Conservation (phyloP, 2,888 invertebrate genomes). For the Nephrotoma guestfalica region DNA sequence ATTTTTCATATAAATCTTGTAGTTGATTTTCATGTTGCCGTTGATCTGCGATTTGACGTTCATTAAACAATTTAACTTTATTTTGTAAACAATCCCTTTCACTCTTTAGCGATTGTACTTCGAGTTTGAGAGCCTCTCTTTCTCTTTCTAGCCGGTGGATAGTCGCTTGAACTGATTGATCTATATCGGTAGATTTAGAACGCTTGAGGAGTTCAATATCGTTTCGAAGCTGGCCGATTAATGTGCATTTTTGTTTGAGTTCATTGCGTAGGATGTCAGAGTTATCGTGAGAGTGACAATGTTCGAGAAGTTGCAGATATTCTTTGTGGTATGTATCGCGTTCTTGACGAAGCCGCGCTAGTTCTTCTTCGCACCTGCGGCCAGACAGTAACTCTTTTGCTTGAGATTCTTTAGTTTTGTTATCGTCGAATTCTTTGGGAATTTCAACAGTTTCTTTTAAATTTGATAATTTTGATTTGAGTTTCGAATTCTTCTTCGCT, state of each 20-base stretch:
- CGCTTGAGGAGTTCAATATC: neutral
- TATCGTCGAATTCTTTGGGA: neutral
- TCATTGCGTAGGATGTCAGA: conserved; percentile 1
- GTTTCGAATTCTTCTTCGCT: conserved; percentile 34
- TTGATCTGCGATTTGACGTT: conserved; percentile 35
- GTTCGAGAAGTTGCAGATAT: conserved; percentile 20
- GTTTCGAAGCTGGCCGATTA: conserved; percentile 3
- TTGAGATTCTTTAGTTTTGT: neutral
- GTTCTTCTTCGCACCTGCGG: conserved; percentile 15
- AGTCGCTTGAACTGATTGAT: conserved; percentile 23
- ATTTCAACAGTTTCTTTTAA: conserved; percentile 4
- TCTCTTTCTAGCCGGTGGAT: conserved; percentile 33
- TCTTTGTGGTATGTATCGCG: conserved; percentile 31
- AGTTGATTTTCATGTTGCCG: conserved; percentile 35
- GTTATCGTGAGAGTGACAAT: neutral
- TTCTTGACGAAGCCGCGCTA: conserved; percentile 16
- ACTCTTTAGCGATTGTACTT: conserved; percentile 40
- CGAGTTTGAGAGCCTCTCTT: conserved; percentile 38
- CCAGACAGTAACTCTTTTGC: neutral
- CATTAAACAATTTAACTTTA: conserved; percentile 37
- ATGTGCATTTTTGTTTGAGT: neutral
- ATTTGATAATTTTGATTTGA: conserved; percentile 27
- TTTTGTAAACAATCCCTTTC: conserved; percentile 43
- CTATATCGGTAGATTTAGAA: neutral
- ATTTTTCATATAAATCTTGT: conserved; percentile 34